Base-by-base conservation (phyloP, 2,797 vertebrate genomes). In the Neomorphus geoffroyi region DNA sequence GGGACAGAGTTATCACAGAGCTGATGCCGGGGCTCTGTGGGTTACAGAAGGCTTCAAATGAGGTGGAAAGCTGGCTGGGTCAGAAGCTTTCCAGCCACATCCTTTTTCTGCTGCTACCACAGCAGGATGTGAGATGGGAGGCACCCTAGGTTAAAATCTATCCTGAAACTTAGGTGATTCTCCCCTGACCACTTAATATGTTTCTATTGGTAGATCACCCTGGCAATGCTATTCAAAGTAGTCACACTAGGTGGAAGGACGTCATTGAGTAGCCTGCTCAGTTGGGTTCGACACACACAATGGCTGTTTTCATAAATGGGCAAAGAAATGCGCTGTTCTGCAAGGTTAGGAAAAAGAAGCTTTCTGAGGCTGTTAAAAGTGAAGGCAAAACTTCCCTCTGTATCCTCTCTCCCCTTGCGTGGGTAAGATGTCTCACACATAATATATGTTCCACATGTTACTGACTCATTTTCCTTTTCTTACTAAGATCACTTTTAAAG, bases 381-480 rank as follows among this genome's bases (percentile, higher is more conserved):
- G 18, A 50, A 90, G 85, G 62, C 70, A 90, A 91, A 95, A 43
- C 53, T 90, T 57, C 57, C 77, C 39, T 66, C 32, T 50, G 21
- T 45, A 35, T 61, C 30, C 15, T 8, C 37, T 62, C 41, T 80
- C 37, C 35, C 16, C 27, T 77, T 61, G 61, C 3, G 12, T 51
- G 88, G 80, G 58, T 74, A 80, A 90, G 74, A 91, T 72, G 80
- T 80, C 80, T 93, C 86, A 90, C 45, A 64, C 37, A 30, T 37
- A 86, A 67, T 70, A 6, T 17, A 74, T 39, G 67, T 87, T 93
- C 64, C 88, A 85, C 80, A 37, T 74, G 78, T 39, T 80, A 92
- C 64, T 95, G 93, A 96, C 88, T 95, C 88, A 95, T 89, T 93
- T 96, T 95, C 53, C 46, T 94, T 70, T 86, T 94, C 71, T 92